A percentile compares a stretch with the other conserved stretches of the same genome.
Conservation (phyloP, 64 coral and sea anemone genomes). For the Trachythela sp. region DNA sequence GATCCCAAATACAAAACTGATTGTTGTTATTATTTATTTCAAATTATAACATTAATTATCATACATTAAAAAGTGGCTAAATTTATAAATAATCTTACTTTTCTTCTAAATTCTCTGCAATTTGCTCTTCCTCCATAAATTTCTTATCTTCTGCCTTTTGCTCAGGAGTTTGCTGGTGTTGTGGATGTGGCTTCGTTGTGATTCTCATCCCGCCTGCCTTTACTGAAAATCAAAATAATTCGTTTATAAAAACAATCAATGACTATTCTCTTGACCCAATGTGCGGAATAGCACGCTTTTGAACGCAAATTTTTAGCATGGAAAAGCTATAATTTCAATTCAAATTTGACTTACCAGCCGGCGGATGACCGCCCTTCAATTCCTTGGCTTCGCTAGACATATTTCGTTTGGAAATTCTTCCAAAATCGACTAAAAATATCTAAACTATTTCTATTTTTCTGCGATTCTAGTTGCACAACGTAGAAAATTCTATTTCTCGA, state of each 20-base stretch:
- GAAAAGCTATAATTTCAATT: not conserved
- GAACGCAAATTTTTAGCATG: not conserved
- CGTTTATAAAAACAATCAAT: not conserved
- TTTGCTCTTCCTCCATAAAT: conserved; percentile 50
- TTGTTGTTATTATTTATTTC: not conserved
- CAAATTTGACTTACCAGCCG: not conserved
- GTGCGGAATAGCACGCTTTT: not conserved
- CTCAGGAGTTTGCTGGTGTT: conserved; percentile 66
- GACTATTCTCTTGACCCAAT: not conserved
- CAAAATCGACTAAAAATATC: not conserved
- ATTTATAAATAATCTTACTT: not conserved
- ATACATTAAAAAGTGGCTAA: not conserved
- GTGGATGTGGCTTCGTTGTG: conserved; percentile 74
- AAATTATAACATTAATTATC: not conserved
- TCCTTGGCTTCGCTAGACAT: conserved; percentile 20
- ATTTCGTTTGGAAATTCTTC: not conserved
- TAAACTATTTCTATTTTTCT: not conserved
- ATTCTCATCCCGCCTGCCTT: conserved; percentile 98
- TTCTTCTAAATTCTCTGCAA: not conserved
- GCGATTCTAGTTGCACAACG: not conserved
- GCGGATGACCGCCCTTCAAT: conserved; percentile 4
- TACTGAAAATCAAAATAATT: conserved; percentile 45
- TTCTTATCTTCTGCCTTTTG: conserved; percentile 96
- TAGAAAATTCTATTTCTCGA: not conserved
- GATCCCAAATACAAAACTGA: not conserved